phyloP scores from a whole-genome alignment of 2,113 vertebrate genomes.

The Ceuthmochares aereus region DNA sequence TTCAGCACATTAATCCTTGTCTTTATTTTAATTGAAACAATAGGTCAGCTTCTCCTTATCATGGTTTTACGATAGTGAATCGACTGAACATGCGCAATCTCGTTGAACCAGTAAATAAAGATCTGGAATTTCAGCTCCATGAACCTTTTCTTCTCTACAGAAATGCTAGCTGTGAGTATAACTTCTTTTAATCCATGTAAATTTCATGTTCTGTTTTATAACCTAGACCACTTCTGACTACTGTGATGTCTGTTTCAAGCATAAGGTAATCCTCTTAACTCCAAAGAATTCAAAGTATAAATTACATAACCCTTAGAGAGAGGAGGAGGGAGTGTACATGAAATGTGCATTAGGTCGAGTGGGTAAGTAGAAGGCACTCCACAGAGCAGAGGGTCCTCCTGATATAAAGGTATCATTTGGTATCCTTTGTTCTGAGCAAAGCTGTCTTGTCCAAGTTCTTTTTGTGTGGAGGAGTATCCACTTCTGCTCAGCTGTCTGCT shows the following conservation, averaged over 20 bases:
- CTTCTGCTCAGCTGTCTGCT: neutral
- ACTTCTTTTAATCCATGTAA: neutral
- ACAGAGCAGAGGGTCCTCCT: neutral
- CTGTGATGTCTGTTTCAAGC: neutral
- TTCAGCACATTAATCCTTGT: neutral
- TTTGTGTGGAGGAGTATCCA: neutral
- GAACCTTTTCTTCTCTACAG: slow-evolving; percentile 97
- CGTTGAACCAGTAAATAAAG: slow-evolving; percentile 98
- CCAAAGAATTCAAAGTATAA: neutral
- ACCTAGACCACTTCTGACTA: neutral
- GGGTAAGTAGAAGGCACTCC: neutral
- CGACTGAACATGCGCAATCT: slow-evolving; percentile 93
- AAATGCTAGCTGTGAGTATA: slow-evolving; percentile 88
- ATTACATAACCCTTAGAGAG: neutral
- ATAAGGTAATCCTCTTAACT: neutral
- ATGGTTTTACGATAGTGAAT: slow-evolving; percentile 99
- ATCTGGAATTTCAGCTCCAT: slow-evolving; percentile 96
- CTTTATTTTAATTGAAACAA: slow-evolving; percentile 51
- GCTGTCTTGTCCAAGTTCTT: neutral
- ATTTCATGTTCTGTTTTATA: neutral
- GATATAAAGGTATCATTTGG: neutral
- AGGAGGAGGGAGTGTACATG: neutral
- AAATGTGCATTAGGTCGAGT: neutral
- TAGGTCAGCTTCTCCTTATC: slow-evolving; percentile 94
- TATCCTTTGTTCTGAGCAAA: neutral